Evolutionary conservation across 2,888 invertebrate genomes (phyloP).

Genomic region (Sinodicranocentrus sp.): DNA sequence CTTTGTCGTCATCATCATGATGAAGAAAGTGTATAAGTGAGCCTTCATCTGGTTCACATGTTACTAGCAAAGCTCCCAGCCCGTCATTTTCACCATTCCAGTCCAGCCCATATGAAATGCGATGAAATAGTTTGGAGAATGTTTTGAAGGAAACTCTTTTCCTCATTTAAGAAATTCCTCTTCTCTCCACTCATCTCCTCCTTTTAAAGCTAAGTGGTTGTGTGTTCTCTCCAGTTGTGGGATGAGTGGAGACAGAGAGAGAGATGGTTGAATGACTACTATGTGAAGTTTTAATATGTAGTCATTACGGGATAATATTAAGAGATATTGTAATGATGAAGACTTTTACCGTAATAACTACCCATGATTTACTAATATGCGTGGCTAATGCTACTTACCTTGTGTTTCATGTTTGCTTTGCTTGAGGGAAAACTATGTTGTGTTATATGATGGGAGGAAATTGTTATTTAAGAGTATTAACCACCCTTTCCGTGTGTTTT

Average conservation of each 20-base stretch:
- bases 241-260: constrained; percentile 1
- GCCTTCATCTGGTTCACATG: not conserved
- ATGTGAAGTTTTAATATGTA: constrained; percentile 54
- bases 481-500: not conserved
- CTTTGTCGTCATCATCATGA: constrained; percentile 23
- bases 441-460: too few species aligned
- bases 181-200: not conserved
- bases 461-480: too few species aligned
- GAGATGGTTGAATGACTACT: not conserved
- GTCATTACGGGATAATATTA: constrained; percentile 49
- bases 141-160: constrained; percentile 4
- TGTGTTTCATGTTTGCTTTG: constrained; percentile 22
- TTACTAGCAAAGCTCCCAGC: constrained; percentile 3
- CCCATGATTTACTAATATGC: constrained; percentile 44
- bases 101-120: constrained; percentile 31
- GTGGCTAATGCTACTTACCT: not conserved
- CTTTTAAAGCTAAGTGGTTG: constrained; percentile 23
- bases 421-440: too few species aligned
- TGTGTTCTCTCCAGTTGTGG: not conserved
- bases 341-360: constrained; percentile 44
- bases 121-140: constrained; percentile 38
- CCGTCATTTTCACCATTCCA: constrained; percentile 13
- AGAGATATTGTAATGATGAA: constrained; percentile 58
- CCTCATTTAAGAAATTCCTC: constrained; percentile 43
- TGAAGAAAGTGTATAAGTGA: constrained; percentile 11